These are phyloP conservation scores for Anguilla anguilla DNA, from an alignment of 2,797 vertebrate genomes.

Conservation along the genomic window DNA sequence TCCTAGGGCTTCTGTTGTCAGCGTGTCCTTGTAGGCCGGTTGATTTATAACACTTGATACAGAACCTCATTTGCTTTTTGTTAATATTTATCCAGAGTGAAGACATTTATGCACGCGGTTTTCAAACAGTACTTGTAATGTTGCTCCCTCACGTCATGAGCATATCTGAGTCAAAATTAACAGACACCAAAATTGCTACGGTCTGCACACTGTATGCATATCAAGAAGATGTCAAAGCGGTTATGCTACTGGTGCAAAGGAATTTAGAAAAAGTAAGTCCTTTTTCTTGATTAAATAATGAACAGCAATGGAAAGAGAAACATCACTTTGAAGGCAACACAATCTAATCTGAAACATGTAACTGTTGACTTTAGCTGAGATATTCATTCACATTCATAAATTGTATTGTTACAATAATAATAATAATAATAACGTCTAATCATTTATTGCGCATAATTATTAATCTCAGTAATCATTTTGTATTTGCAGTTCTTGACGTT, in stretches of 20 bases:
- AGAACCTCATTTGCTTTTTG: conserved; percentile 75
- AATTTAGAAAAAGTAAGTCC: not conserved
- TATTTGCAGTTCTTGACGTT: not conserved
- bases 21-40: conserved; percentile 79
- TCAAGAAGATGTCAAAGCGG: not conserved
- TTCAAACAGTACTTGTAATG: conserved; percentile 34
- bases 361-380: not conserved
- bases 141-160: not conserved
- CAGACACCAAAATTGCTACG: not conserved
- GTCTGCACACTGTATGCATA: not conserved
- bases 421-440: not conserved
- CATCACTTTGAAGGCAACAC: not conserved
- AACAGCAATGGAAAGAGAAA: not conserved
- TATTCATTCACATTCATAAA: not conserved
- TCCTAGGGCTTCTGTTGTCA: conserved; percentile 69
- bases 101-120: conserved; percentile 52
- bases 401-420: not conserved
- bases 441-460: too few species aligned
- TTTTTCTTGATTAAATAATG: not conserved
- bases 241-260: not conserved
- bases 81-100: conserved; percentile 85
- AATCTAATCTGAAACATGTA: not conserved
- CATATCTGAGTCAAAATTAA: not conserved
- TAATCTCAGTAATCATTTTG: not conserved
- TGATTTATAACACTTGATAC: conserved; percentile 81